Conservation (phyloP, 2,888 invertebrate genomes). For the Kryphioiulus occultus region DNA sequence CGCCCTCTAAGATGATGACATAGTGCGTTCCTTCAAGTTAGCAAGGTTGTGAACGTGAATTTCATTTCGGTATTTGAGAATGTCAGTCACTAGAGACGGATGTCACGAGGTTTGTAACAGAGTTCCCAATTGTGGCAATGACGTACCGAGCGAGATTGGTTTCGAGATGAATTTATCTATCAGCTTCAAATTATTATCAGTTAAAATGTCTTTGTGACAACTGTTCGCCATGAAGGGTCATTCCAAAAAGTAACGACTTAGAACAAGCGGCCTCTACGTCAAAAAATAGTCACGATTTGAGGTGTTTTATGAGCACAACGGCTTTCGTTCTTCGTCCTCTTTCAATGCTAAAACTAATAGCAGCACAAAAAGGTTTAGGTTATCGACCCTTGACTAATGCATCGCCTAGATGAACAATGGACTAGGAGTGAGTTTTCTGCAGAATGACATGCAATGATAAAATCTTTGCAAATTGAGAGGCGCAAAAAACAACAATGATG, state of each 20-base stretch:
- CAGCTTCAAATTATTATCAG: too few species aligned
- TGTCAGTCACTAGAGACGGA: too few species aligned
- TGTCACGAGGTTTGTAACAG: too few species aligned
- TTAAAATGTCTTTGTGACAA: not conserved
- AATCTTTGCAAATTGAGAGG: slow-evolving; percentile 37
- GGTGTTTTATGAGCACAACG: slow-evolving; percentile 27
- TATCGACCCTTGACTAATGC: slow-evolving; percentile 44
- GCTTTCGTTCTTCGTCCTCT: slow-evolving; percentile 2
- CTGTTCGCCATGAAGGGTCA: not conserved
- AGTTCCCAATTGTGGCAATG: too few species aligned
- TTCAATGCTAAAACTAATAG: slow-evolving; percentile 18
- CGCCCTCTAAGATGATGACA: too few species aligned
- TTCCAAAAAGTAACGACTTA: not conserved
- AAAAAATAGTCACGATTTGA: not conserved
- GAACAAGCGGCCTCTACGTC: too few species aligned
- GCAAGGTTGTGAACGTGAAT: too few species aligned
- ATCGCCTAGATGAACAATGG: slow-evolving; percentile 33
- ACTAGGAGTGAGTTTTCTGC: slow-evolving; percentile 24
- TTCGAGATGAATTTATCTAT: too few species aligned
- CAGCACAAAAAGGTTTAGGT: slow-evolving; percentile 42
- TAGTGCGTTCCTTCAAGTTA: too few species aligned
- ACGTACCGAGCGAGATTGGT: too few species aligned
- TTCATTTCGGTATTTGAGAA: too few species aligned
- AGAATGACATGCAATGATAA: slow-evolving; percentile 37
- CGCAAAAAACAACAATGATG: not conserved